Base-by-base conservation (phyloP, 2,888 invertebrate genomes). In the Limnephilus auricula region DNA sequence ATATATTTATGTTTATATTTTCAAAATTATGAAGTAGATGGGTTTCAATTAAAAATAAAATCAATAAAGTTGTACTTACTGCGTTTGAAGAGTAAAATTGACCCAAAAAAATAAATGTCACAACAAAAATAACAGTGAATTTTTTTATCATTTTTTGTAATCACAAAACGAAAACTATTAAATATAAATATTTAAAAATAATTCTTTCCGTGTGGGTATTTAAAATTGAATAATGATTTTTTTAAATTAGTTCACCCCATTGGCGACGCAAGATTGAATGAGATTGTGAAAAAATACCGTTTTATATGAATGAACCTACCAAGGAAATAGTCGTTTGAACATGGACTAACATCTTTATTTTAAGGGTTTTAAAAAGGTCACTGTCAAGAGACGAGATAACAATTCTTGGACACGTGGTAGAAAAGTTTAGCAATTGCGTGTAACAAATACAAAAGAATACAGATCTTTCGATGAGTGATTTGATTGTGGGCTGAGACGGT, bases 61-160 rank as follows among this genome's bases (percentile, higher is more conserved):
- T 10, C 10, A 12, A 40, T 12, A 40, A 40, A 40, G 12, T 31
- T 50, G 31, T 87, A 80, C 95, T 94, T 94, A 95, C 95, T 93
- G 95, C 95, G 90, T 95, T 94, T 94, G 95, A 94, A 34, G 78
- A 31, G 34, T 87, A 25, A 32, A 87, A 87, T 50, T 87, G 87
- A 18, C 32, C 18, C 78, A 78, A 10, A 65, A 78, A 65, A 6
- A 87, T 65, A 2, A 37, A n/a, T 30, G 18, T 9, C 25, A 30
- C n/a, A 40, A 85, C 13, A 5, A 85, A 37, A 85, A 37, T 85
- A 13, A n/a, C 30, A 40, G 30, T 30, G n/a, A 40, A 45, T 30
- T 34, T 18, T 37, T 37, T 40, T 40, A 45, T 30, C 40, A 40
- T 85, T n/a, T 37, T 40, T 79, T 84, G 9, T n/a, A 2, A 45